Evolutionary conservation across 2,113 vertebrate genomes (phyloP).

Genomic region (Sardina pilchardus): DNA sequence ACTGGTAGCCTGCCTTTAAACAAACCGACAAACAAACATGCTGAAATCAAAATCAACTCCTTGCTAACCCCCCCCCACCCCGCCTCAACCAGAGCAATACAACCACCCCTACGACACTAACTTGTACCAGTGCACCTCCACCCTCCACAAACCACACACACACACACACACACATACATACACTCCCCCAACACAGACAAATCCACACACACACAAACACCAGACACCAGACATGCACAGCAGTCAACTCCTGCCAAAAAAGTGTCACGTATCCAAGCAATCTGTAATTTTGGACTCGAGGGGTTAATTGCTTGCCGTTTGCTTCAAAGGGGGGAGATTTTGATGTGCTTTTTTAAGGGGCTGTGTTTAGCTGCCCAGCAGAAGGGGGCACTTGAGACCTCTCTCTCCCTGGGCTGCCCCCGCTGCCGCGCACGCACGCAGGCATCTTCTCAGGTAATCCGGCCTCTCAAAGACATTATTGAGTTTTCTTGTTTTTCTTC

Average conservation of each 20-base stretch:
- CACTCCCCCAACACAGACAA: neutral
- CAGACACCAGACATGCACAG: constrained; percentile 47
- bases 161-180: neutral
- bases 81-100: neutral
- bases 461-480: constrained; percentile 80
- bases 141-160: constrained; percentile 17
- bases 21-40: constrained; percentile 61
- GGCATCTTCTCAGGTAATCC: constrained; percentile 81
- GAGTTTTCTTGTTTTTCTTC: constrained; percentile 80
- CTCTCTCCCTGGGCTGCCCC: constrained; percentile 64
- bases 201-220: constrained; percentile 46
- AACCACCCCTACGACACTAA: neutral
- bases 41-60: constrained; percentile 38
- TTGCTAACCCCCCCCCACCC: constrained; percentile 36
- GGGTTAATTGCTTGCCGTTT: constrained; percentile 76
- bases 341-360: constrained; percentile 77
- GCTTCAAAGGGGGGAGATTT: constrained; percentile 80
- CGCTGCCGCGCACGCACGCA: constrained; percentile 32
- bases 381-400: constrained; percentile 77
- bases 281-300: constrained; percentile 71
- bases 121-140: neutral
- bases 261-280: constrained; percentile 70
- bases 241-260: constrained; percentile 58
- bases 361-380: constrained; percentile 78
- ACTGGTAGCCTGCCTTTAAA: constrained; percentile 69